Evolutionary conservation across 2,113 vertebrate genomes (phyloP).

Genomic region (Phalacrocorax pelagicus): DNA sequence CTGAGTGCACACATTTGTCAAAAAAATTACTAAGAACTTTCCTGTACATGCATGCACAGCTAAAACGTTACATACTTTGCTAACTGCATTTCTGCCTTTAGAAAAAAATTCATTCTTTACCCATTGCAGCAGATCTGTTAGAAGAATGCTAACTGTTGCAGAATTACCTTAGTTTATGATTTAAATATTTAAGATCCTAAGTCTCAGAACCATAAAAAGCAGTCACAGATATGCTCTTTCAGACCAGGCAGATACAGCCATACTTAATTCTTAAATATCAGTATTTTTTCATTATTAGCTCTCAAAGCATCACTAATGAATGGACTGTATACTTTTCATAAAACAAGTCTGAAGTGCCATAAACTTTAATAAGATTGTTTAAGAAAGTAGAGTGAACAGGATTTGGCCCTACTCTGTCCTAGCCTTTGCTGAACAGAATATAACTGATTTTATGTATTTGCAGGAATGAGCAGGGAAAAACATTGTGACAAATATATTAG

Average conservation of each 20-base stretch:
- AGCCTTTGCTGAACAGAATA: background rate
- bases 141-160: background rate
- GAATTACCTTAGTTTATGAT: background rate
- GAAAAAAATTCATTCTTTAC: background rate
- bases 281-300: background rate
- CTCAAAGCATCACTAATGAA: background rate
- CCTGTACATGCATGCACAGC: background rate
- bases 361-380: background rate
- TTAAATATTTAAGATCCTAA: background rate
- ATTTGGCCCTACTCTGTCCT: background rate
- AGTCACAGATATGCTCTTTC: background rate
- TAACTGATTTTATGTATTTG: background rate
- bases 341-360: background rate
- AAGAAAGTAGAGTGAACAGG: background rate
- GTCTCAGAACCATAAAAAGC: background rate
- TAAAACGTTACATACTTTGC: background rate
- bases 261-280: background rate
- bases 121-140: background rate
- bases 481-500: background rate
- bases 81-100: background rate
- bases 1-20: conserved; percentile 15
- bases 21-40: conserved; percentile 36
- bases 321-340: background rate
- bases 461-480: background rate
- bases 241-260: background rate